Evolutionary conservation across 2,797 vertebrate genomes (phyloP).

Genomic region (Xiphophorus birchmanni): DNA sequence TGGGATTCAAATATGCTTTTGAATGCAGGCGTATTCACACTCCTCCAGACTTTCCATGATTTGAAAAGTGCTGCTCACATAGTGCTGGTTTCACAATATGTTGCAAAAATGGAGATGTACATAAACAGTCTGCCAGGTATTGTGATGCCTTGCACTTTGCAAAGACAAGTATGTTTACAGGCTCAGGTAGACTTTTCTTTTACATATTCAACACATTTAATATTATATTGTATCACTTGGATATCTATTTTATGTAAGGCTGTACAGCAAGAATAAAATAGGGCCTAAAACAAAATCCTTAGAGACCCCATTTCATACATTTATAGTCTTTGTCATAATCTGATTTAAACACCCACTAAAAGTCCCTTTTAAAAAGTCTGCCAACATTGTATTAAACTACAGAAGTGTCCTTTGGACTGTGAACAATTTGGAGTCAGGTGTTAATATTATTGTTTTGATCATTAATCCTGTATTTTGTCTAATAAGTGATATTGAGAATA

Average conservation of each 20-base stretch:
- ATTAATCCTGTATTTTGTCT: not conserved
- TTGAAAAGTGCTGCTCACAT: not conserved
- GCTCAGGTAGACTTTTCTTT: not conserved
- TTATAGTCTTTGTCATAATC: not conserved
- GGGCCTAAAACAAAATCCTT: not conserved
- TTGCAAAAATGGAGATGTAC: not conserved
- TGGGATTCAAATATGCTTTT: not conserved
- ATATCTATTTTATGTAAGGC: not conserved
- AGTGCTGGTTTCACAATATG: not conserved
- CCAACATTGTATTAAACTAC: not conserved
- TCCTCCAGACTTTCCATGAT: not conserved
- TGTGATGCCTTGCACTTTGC: not conserved
- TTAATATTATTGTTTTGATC: not conserved
- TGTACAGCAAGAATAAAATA: not conserved
- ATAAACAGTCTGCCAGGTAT: not conserved
- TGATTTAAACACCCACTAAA: not conserved
- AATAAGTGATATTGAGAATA: not conserved
- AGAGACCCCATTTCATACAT: not conserved
- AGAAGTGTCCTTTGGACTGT: not conserved
- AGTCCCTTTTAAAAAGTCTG: not conserved
- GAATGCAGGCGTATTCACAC: not conserved
- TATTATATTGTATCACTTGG: not conserved
- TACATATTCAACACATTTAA: not conserved
- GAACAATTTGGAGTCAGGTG: not conserved
- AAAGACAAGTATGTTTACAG: not conserved